These are phyloP conservation scores for Macaca fascicularis DNA, from an alignment of 2,113 vertebrate genomes.

Conservation along the genomic window T2T-MFA8v1.1 NC_088385.1:72858001-72858500, in stretches of 20 bases:
- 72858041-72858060: background rate
- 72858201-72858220: background rate
- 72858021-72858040: background rate
- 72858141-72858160: background rate
- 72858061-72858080: background rate
- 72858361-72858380: background rate
- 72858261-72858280: background rate
- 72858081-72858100: background rate
- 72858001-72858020: background rate
- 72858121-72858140: background rate
- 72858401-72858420: background rate
- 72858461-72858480: background rate
- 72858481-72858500: conserved; percentile 30
- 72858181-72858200: background rate
- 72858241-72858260: background rate
- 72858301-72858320: background rate
- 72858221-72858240: background rate
- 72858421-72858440: background rate
- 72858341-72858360: background rate
- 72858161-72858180: background rate
- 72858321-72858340: background rate
- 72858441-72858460: background rate
- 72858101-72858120: background rate
- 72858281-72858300: background rate
- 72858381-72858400: background rate